Base-by-base conservation (phyloP, 2,113 vertebrate species). In the Triplophysa tibetana region DNA sequence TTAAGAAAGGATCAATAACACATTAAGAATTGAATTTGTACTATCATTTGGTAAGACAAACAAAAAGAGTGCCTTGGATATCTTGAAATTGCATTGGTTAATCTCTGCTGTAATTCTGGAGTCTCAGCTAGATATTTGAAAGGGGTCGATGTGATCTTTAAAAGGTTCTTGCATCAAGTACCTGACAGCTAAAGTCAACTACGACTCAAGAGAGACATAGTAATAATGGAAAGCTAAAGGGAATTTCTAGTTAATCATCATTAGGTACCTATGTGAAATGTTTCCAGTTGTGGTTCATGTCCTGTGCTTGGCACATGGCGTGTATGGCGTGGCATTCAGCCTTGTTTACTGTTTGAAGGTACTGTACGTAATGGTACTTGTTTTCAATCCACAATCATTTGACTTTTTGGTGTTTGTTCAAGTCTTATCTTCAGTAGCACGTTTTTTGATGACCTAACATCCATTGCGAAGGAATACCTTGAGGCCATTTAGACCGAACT, bases 41-140 rank as follows among this genome's bases (percentile, higher is more conserved):
- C 93, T 96, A 92, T 95, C 91, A 87, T 95, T 96, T 93, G 94
- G 93, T 96, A 88, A 92, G 91, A 91, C 83, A 89, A 91, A 86
- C 90, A 89, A 91, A 90, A 92, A 89, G 95, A 99, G 97, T 98
- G 97, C 97, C 97, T 99, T 98, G 95, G 94, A 96, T 94, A 93
- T 94, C 90, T 94, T 89, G 84, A 90, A 92, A 94, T 92, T 92
- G 92, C 92, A 91, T 93, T 86, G 92, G 93, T 95, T 93, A 93
- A 94, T 95, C 92, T 93, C 94, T 92, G 88, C 93, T 94, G 93
- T 94, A 88, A 94, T 92, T 87, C 84, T 89, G 88, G 92, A 94
- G 93, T 89, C 90, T 93, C 89, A 81, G 90, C 90, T 89, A 91
- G 88, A 87, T 89, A 84, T 88, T 86, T 88, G 89, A 85, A 82